A percentile compares a stretch with the other conserved stretches of the same genome.
These are phyloP conservation scores for Ophioninae sp. DNA, from an alignment of 2,888 invertebrate genomes.

Conservation along the genomic window DNA sequence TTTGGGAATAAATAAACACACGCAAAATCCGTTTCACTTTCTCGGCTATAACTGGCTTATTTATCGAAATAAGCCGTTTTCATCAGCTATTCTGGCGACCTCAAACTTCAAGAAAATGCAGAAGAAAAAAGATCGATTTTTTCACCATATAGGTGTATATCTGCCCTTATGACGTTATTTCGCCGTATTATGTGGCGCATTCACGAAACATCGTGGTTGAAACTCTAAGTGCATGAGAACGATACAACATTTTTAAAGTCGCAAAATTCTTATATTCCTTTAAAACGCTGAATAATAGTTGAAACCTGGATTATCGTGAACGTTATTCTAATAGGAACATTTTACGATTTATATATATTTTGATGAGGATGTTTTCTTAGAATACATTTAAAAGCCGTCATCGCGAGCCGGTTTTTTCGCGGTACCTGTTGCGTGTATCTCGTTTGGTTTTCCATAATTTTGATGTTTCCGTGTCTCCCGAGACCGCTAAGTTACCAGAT, in stretches of 20 bases:
- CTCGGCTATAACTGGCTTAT: too few relatives aligned
- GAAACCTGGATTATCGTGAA: background rate
- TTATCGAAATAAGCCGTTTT: too few relatives aligned
- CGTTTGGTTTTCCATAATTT: background rate
- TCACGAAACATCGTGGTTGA: too few relatives aligned
- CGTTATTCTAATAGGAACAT: background rate
- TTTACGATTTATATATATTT: background rate
- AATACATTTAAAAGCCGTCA: background rate
- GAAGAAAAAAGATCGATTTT: too few relatives aligned
- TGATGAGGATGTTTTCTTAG: background rate
- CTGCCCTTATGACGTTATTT: background rate
- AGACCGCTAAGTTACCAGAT: background rate
- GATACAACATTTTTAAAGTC: background rate
- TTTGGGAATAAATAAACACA: too few relatives aligned
- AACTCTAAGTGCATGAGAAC: background rate
- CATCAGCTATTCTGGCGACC: too few relatives aligned
- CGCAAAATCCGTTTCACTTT: too few relatives aligned
- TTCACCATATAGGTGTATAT: too few relatives aligned
- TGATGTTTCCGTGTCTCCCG: background rate
- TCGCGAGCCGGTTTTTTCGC: background rate
- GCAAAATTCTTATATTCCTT: background rate
- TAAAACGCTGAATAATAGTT: background rate
- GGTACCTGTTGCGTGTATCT: background rate
- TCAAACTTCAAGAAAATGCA: too few relatives aligned
- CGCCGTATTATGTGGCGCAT: background rate